phyloP scores from a whole-genome alignment of 2,888 invertebrate species.

The Mythimna lalbum region DNA sequence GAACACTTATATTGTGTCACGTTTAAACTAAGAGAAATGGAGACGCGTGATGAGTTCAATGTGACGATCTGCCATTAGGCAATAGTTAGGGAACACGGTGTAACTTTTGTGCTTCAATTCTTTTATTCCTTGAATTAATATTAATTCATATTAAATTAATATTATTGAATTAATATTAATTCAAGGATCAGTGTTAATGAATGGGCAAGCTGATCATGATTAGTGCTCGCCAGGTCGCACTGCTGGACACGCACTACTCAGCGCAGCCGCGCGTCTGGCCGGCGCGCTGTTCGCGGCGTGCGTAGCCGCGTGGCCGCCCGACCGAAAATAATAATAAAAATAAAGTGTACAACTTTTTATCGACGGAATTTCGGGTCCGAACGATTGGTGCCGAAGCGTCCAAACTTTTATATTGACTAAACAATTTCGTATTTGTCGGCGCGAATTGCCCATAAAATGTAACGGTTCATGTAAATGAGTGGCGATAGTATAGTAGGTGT shows the following conservation, averaged over 20 bases:
- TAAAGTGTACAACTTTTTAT: slow-evolving; percentile 67
- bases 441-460: slow-evolving; percentile 48
- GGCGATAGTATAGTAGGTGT: background rate
- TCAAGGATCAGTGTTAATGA: background rate
- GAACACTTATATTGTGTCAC: background rate
- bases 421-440: slow-evolving; percentile 57
- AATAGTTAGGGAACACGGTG: background rate
- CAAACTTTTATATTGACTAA: slow-evolving; percentile 59
- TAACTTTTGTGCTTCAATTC: background rate
- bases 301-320: background rate
- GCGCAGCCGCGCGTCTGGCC: background rate
- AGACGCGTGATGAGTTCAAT: background rate
- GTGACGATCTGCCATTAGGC: background rate
- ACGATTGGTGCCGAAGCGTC: slow-evolving; percentile 45
- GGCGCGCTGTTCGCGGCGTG: background rate
- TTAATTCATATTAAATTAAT: too few species aligned
- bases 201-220: background rate
- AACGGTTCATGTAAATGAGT: slow-evolving; percentile 32
- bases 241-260: background rate
- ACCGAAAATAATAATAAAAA: slow-evolving; percentile 63
- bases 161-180: too few species aligned
- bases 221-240: background rate
- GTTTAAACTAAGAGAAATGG: slow-evolving; percentile 4
- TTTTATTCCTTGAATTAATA: too few species aligned
- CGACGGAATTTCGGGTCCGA: slow-evolving; percentile 51